phyloP scores from a whole-genome alignment of 2,888 invertebrate genomes.

The Hoplodrina ambigua region DNA sequence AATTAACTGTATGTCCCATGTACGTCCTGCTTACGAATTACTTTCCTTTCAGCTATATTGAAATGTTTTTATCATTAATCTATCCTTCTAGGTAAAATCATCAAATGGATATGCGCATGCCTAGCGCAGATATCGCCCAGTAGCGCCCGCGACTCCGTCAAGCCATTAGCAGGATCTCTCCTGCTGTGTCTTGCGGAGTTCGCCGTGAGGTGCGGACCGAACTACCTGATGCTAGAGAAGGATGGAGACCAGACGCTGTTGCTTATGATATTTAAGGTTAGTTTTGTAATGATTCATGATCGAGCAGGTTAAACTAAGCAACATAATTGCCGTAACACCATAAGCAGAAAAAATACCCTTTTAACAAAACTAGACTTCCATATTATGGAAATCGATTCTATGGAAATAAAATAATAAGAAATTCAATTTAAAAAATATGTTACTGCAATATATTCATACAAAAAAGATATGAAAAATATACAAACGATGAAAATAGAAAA shows the following conservation, averaged over 20 bases:
- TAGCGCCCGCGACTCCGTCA: constrained; percentile 91
- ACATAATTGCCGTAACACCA: too few species aligned
- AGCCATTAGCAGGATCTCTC: constrained; percentile 94
- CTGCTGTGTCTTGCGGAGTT: constrained; percentile 98
- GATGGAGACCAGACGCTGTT: constrained; percentile 88
- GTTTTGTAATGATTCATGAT: neutral
- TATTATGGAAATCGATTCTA: too few species aligned
- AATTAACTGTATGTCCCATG: too few species aligned
- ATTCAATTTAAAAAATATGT: constrained; percentile 50
- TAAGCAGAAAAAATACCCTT: too few species aligned
- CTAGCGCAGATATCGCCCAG: constrained; percentile 86
- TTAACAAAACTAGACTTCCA: too few species aligned
- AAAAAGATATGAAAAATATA: constrained; percentile 57
- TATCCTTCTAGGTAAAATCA: constrained; percentile 87
- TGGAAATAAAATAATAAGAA: constrained; percentile 4
- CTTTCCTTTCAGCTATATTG: neutral
- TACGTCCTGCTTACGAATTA: too few species aligned
- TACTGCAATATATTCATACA: constrained; percentile 58
- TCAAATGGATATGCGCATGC: constrained; percentile 90
- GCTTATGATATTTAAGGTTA: constrained; percentile 93
- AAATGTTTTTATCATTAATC: constrained; percentile 1
- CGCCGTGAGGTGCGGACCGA: constrained; percentile 95
- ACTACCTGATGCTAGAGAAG: constrained; percentile 90
- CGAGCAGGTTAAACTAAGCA: too few species aligned
- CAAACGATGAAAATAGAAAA: constrained; percentile 43